phyloP scores from a whole-genome alignment of 2,113 vertebrate species.

The Potamarius usumacintae region DNA sequence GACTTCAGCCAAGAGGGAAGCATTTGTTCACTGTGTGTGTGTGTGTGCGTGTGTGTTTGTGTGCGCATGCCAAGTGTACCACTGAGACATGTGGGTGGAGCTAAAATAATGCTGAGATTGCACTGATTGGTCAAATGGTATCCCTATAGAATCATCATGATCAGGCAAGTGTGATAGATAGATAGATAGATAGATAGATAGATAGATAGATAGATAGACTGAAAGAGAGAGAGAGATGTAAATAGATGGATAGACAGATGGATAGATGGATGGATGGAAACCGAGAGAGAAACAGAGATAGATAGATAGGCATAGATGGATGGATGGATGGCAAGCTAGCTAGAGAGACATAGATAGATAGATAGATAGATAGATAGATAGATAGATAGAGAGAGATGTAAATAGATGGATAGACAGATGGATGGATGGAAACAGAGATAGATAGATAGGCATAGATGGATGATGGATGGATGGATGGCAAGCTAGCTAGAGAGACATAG shows the following conservation, averaged over 20 bases:
- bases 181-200: neutral
- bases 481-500: too few relatives aligned
- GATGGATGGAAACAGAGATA: too few relatives aligned
- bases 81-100: neutral
- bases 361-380: too few relatives aligned
- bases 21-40: slow-evolving; percentile 3
- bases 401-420: too few relatives aligned
- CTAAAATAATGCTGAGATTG: neutral
- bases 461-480: too few relatives aligned
- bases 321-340: too few relatives aligned
- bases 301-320: too few relatives aligned
- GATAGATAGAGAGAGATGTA: too few relatives aligned
- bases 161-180: neutral
- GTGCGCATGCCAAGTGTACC: neutral
- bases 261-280: too few relatives aligned
- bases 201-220: neutral
- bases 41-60: neutral
- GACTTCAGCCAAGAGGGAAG: neutral
- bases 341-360: too few relatives aligned
- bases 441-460: too few relatives aligned
- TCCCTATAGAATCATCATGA: neutral
- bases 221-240: neutral
- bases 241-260: neutral
- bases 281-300: too few relatives aligned
- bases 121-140: neutral